A percentile compares a stretch with the other conserved stretches of the same genome.
These are phyloP conservation scores for Heliocidaris tuberculata DNA, from an alignment of 35 echinoderm and acorn worm genomes.

Conservation along the genomic window DNA sequence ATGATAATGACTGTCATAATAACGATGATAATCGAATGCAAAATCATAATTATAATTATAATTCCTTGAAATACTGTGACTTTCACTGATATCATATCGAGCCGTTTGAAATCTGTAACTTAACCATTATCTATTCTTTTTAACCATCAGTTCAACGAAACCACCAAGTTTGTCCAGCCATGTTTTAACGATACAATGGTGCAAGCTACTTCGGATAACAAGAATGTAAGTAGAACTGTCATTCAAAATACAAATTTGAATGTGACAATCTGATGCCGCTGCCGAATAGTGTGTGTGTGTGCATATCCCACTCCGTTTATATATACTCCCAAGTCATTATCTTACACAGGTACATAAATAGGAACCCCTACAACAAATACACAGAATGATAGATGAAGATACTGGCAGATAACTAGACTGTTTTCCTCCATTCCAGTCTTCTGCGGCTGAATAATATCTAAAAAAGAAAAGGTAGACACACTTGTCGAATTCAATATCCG, in stretches of 20 bases:
- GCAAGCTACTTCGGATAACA: constrained; percentile 86
- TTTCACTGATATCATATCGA: too few relatives aligned
- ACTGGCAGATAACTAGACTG: not conserved
- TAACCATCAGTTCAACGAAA: constrained; percentile 68
- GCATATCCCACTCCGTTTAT: too few relatives aligned
- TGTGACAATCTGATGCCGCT: too few relatives aligned
- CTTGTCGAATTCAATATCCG: not conserved
- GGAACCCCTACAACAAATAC: not conserved
- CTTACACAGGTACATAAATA: not conserved
- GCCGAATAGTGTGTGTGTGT: too few relatives aligned
- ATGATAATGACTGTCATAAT: too few relatives aligned
- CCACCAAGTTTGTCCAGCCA: constrained; percentile 60
- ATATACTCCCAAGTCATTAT: too few relatives aligned
- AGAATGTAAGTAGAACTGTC: constrained; percentile 63
- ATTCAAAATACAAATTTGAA: not conserved
- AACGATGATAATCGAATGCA: too few relatives aligned
- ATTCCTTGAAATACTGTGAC: too few relatives aligned
- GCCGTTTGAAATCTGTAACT: too few relatives aligned
- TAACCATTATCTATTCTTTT: not conserved
- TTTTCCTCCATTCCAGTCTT: not conserved
- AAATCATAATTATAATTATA: too few relatives aligned
- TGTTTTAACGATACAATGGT: constrained; percentile 73
- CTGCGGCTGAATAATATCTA: not conserved
- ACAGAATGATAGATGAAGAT: not conserved
- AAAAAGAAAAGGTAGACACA: not conserved